phyloP scores from a whole-genome alignment of 1,140 invertebrate genomes.

The Zaprionus camerounensis region DNA sequence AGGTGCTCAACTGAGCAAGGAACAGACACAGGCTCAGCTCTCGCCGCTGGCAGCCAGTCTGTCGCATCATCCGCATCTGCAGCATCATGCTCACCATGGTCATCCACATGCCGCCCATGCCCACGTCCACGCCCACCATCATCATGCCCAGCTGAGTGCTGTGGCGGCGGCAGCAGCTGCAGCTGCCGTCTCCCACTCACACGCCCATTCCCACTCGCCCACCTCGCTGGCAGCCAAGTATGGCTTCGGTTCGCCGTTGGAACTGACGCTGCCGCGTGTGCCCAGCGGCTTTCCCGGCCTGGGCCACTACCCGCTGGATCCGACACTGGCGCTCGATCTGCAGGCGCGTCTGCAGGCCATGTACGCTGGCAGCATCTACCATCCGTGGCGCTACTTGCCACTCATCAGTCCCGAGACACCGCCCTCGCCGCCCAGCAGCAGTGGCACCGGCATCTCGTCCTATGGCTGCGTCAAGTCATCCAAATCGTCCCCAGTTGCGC shows the following conservation, averaged over 20 bases:
- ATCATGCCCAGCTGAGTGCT: slow-evolving; percentile 68
- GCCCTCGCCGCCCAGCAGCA: slow-evolving; percentile 81
- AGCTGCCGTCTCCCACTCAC: slow-evolving; percentile 32
- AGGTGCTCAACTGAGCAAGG: slow-evolving; percentile 36
- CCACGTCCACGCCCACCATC: slow-evolving; percentile 59
- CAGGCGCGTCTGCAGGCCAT: slow-evolving; percentile 83
- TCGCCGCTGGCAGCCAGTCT: slow-evolving; percentile 48
- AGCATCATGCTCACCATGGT: slow-evolving; percentile 49
- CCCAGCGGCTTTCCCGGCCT: slow-evolving; percentile 68
- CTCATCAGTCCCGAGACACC: slow-evolving; percentile 80
- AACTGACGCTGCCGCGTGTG: slow-evolving; percentile 75
- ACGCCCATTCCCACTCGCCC: slow-evolving; percentile 48
- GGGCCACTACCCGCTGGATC: slow-evolving; percentile 79
- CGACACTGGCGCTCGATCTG: slow-evolving; percentile 79
- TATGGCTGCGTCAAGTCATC: slow-evolving; percentile 81
- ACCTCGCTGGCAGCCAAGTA: slow-evolving; percentile 72
- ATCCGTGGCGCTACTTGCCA: slow-evolving; percentile 82
- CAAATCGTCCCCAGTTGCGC: slow-evolving; percentile 75
- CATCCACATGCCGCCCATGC: slow-evolving; percentile 58
- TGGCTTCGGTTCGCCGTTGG: slow-evolving; percentile 72
- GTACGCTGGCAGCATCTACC: slow-evolving; percentile 80
- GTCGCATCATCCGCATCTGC: slow-evolving; percentile 51
- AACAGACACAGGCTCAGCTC: slow-evolving; percentile 48
- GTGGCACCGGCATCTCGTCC: slow-evolving; percentile 75
- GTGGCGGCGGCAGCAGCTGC: slow-evolving; percentile 56